Evolutionary conservation across 1,140 invertebrate species (phyloP).

Genomic region (Periplaneta americana): DNA sequence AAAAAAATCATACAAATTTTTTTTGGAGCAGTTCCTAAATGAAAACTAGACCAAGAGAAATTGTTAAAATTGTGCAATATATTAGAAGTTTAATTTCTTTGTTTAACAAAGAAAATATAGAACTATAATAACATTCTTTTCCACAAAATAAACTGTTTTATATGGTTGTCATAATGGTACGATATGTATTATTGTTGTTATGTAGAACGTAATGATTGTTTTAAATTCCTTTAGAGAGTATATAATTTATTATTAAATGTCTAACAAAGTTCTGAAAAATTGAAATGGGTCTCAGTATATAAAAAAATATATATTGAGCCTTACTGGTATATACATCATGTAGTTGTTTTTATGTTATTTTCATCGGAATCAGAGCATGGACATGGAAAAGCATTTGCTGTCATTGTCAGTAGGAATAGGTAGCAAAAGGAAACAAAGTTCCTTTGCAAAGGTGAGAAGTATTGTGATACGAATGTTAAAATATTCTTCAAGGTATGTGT

Average conservation of each 20-base stretch:
- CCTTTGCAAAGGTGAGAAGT: background rate
- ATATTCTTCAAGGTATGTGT: background rate
- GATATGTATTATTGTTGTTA: background rate
- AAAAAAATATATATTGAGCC: background rate
- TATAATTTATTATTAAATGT: background rate
- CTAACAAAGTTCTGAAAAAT: background rate
- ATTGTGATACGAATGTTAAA: background rate
- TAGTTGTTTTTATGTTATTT: background rate
- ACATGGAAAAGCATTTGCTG: background rate
- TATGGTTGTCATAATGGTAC: background rate
- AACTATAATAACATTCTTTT: background rate
- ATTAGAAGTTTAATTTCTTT: background rate
- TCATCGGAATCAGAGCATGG: background rate
- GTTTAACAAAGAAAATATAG: background rate
- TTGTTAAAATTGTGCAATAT: background rate
- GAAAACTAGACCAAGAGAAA: background rate
- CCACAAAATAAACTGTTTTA: background rate
- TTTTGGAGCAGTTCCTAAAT: background rate
- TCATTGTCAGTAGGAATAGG: background rate
- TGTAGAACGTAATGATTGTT: background rate
- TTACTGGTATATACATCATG: no score
- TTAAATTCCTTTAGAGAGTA: background rate
- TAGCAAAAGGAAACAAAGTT: background rate
- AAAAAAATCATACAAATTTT: no score
- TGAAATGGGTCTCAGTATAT: background rate